These are phyloP conservation scores for Dasysyrphus albostriatus DNA, from an alignment of 2,888 invertebrate species.

Conservation along the genomic window DNA sequence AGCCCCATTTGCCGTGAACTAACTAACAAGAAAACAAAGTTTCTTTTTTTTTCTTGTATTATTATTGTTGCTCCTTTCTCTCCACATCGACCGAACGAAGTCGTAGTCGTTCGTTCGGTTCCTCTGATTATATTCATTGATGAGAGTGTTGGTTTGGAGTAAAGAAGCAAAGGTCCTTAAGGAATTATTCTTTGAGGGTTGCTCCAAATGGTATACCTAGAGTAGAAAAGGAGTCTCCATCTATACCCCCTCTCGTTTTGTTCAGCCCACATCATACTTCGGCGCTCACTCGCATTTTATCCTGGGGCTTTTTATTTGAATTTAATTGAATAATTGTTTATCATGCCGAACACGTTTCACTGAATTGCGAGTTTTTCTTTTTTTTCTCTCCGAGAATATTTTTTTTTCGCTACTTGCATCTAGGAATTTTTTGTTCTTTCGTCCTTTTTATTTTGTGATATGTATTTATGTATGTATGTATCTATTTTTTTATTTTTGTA, in stretches of 20 bases:
- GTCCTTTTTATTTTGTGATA: slow-evolving; percentile 47
- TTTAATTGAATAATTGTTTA: slow-evolving; percentile 84
- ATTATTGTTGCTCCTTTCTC: slow-evolving; percentile 64
- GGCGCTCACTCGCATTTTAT: slow-evolving; percentile 56
- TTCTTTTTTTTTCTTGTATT: slow-evolving; percentile 28
- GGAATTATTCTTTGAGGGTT: slow-evolving; percentile 74
- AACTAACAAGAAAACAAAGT: slow-evolving; percentile 73
- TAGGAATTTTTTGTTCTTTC: slow-evolving; percentile 46
- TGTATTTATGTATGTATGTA: slow-evolving; percentile 12
- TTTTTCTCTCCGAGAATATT: slow-evolving; percentile 36
- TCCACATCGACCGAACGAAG: slow-evolving; percentile 7
- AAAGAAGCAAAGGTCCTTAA: slow-evolving; percentile 70
- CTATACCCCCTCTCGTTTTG: slow-evolving; percentile 20
- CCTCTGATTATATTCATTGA: slow-evolving; percentile 64
- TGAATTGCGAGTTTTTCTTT: slow-evolving; percentile 77
- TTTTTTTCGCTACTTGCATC: slow-evolving; percentile 38
- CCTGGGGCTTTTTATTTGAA: slow-evolving; percentile 81
- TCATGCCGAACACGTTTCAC: slow-evolving; percentile 81
- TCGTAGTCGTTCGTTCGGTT: slow-evolving; percentile 8
- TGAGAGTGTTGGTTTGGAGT: slow-evolving; percentile 48
- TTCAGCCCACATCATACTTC: slow-evolving; percentile 37
- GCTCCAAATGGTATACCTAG: slow-evolving; percentile 41
- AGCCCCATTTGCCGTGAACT: slow-evolving; percentile 55
- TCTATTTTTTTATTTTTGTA: slow-evolving; percentile 48
- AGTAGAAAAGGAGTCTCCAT: slow-evolving; percentile 3